A percentile compares a stretch with the other conserved stretches of the same genome.
Conservation (phyloP, 2,797 vertebrate genomes). For the Tadarida brasiliensis region DNA sequence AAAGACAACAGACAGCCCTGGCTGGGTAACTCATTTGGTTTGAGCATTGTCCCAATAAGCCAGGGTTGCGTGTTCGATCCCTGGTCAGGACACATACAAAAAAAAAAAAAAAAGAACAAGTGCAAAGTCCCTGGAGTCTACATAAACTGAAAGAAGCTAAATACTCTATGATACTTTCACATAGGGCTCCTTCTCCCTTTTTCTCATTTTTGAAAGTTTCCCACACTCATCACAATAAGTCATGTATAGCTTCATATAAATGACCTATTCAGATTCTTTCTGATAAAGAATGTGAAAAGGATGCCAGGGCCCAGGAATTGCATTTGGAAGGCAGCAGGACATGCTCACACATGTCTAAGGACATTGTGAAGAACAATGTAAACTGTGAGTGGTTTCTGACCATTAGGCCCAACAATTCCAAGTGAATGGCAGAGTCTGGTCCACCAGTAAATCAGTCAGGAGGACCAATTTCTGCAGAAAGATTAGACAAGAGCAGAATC, state of each 20-base stretch:
- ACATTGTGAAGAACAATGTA: not conserved
- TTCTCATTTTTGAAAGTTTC: not conserved
- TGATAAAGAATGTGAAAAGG: not conserved
- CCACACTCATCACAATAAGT: not conserved
- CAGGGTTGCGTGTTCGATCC: too few species aligned
- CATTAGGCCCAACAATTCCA: not conserved
- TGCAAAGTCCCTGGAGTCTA: not conserved
- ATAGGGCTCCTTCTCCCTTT: not conserved
- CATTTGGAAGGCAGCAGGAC: slow-evolving; percentile 18
- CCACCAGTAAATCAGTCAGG: not conserved
- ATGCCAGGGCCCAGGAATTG: not conserved
- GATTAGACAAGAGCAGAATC: not conserved
- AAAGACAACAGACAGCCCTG: too few species aligned
- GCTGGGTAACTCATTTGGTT: too few species aligned
- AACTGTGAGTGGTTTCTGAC: not conserved
- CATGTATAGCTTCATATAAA: not conserved
- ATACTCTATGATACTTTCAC: not conserved
- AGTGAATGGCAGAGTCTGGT: not conserved
- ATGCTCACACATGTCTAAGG: not conserved
- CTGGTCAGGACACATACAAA: too few species aligned
- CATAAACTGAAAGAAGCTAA: slow-evolving; percentile 6
- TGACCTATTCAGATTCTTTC: not conserved
- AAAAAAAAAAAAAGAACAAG: too few species aligned
- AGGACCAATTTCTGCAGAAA: not conserved
- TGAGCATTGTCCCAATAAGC: too few species aligned